Base-by-base conservation (phyloP, 2,797 vertebrate genomes). In the Acridotheres tristis region DNA sequence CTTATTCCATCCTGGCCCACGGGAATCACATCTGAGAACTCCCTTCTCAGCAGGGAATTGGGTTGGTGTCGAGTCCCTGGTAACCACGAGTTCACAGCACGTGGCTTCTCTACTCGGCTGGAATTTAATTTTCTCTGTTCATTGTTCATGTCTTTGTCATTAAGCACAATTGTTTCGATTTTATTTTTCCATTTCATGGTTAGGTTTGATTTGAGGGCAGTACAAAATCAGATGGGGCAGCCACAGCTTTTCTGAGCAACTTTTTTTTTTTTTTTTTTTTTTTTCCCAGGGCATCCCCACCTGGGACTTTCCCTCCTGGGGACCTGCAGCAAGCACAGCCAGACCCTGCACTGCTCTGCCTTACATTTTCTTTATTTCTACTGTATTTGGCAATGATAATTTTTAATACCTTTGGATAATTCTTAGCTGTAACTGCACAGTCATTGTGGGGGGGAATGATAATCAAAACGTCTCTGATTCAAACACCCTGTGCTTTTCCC, bases 401-500 rank as follows among this genome's bases (percentile, higher is more conserved):
- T 92, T 81, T 34, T 38, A 65, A 47, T 15, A 8, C 22, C 25
- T 78, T 25, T 63, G 81, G 85, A 29, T 81, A 81, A 84, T 62
- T 73, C 66, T 48, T 13, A 51, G 43, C 73, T 94, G 76, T 48
- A 86, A 86, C 66, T 95, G 90, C 94, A 87, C 40, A 69, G 91
- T 95, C 94, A 94, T 85, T 30, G 48, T n/a, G 53, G 92, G 85
- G 86, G 80, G 90, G 73, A 36, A 51, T 45, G 32, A 73, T 53
- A 80, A 94, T 80, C 47, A 82, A 50, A 84, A 48, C 0, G 4
- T 61, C 75, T 89, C 61, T 34, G 29, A 74, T 23, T 22, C 0
- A n/a, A 91, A 88, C 17, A 5, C 63, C 34, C 62, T 42, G 93
- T 83, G 83, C 53, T 81, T 59, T 55, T 76, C 71, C 84, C 72